Conservation (phyloP, 2,797 vertebrate species). For the Gallinago solitaria region DNA sequence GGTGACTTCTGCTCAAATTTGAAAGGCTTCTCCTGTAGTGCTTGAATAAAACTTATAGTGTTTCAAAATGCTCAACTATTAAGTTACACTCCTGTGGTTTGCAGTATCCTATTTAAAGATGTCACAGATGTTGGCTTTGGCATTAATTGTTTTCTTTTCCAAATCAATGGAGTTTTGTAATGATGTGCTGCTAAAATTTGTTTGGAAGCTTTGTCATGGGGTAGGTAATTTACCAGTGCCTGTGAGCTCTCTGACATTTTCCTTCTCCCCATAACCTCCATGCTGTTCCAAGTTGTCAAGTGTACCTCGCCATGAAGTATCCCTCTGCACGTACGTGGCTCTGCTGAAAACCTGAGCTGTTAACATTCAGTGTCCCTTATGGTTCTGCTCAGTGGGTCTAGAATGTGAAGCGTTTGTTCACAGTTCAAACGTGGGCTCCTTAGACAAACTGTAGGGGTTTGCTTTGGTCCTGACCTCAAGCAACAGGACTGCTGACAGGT, state of each 20-base stretch:
- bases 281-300: not conserved
- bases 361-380: rapidly evolving
- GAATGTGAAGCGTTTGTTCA: not conserved
- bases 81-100: slow-evolving; percentile 18
- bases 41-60: not conserved
- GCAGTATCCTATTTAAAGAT: slow-evolving; percentile 40
- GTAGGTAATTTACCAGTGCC: not conserved
- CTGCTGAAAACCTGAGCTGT: not conserved
- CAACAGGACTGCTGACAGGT: not conserved
- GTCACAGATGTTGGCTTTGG: slow-evolving; percentile 43
- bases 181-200: not conserved
- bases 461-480: not conserved
- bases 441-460: not conserved
- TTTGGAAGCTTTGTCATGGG: not conserved
- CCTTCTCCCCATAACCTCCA: not conserved
- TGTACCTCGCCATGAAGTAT: not conserved
- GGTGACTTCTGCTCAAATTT: not conserved
- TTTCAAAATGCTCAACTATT: slow-evolving; percentile 9
- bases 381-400: not conserved
- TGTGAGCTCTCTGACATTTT: not conserved
- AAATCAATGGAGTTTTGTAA: slow-evolving; percentile 29
- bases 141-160: slow-evolving; percentile 58
- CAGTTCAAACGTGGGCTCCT: not conserved
- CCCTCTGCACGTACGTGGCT: rapidly evolving
- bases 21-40: not conserved